Conservation (phyloP, 2,888 invertebrate genomes). For the Tromatobia lineatoria region DNA sequence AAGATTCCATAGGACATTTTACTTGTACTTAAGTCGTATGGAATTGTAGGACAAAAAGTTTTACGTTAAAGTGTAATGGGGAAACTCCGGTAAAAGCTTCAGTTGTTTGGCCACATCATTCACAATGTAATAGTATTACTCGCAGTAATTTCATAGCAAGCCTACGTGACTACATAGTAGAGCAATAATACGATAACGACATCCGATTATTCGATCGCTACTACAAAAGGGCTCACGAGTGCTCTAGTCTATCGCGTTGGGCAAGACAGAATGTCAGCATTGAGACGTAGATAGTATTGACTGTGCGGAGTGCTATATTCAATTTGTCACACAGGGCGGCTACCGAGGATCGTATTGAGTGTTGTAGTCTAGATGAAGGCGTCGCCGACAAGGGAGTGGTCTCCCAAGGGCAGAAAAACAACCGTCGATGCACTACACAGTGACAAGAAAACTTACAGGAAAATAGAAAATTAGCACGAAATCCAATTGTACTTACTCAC, state of each 20-base stretch:
- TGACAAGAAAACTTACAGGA: neutral
- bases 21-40: no score
- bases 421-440: neutral
- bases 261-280: constrained; percentile 17
- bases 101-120: neutral
- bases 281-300: constrained; percentile 45
- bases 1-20: no score
- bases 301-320: constrained; percentile 59
- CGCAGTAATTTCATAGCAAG: neutral
- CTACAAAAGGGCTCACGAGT: constrained; percentile 50
- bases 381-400: neutral
- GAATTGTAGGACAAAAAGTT: neutral
- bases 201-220: constrained; percentile 59
- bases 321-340: constrained; percentile 41
- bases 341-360: constrained; percentile 10
- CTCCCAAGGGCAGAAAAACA: neutral
- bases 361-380: neutral
- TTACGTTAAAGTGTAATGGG: neutral
- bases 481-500: neutral
- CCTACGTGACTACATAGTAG: constrained; percentile 13
- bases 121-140: neutral
- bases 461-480: neutral
- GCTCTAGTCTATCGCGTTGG: constrained; percentile 32
- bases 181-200: constrained; percentile 62
- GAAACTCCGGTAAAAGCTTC: neutral